Percentiles rank a stretch among this genome's conserved stretches.
Conservation (phyloP, 1,140 invertebrate species). For the Euwallacea fornicatus region DNA sequence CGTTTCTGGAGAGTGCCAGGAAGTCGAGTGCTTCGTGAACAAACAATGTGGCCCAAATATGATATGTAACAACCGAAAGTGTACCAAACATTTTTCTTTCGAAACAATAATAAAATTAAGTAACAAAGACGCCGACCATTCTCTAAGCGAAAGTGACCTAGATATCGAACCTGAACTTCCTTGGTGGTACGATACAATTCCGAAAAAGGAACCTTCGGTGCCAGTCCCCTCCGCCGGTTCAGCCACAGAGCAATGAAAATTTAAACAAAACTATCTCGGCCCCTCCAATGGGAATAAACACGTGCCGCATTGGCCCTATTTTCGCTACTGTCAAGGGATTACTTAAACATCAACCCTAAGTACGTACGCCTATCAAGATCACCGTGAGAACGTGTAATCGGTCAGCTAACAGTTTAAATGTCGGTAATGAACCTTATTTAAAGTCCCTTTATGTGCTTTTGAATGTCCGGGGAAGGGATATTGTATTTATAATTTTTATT, state of each 20-base stretch:
- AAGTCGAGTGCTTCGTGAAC: conserved; percentile 11
- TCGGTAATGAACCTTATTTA: conserved; percentile 24
- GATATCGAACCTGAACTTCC: neutral
- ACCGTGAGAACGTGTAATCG: conserved; percentile 26
- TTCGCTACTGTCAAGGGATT: conserved; percentile 25
- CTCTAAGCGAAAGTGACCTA: neutral
- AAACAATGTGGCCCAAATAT: neutral
- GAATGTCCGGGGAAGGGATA: no score
- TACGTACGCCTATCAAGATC: conserved; percentile 17
- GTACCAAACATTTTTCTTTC: neutral
- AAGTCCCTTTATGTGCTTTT: neutral
- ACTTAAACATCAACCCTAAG: conserved; percentile 25
- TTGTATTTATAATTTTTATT: no score
- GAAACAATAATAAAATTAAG: neutral
- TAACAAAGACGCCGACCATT: neutral
- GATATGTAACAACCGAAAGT: neutral
- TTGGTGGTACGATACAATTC: conserved; percentile 10
- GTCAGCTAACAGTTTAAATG: conserved; percentile 24
- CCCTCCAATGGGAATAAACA: conserved; percentile 31
- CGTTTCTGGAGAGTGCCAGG: neutral
- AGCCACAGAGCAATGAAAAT: neutral
- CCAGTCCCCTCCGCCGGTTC: no score
- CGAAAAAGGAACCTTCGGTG: neutral
- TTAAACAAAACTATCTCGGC: conserved; percentile 27
- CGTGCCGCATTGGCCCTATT: conserved; percentile 22